Evolutionary conservation across 1,140 invertebrate species (phyloP), one percentile per base, ranked within the genome.

Genomic region (Ridgeia piscesae): DNA sequence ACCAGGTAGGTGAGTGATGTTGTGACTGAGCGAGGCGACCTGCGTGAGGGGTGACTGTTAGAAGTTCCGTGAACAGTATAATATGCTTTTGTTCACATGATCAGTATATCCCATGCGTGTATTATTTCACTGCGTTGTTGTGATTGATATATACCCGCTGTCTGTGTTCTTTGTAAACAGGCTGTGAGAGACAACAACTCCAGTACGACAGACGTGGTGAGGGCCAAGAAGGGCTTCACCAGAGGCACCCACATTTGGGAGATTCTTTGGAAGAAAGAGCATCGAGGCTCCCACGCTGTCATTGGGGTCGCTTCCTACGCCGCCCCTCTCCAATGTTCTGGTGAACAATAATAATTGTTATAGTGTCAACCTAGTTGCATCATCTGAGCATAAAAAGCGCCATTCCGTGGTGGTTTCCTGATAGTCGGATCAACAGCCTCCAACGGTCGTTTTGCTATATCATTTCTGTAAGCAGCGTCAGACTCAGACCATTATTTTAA

Each of bases 241-340:
- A 89, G 89, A 48, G 92, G 92, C 35, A 88, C 91, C n/a, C 92
- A 92, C 35, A 89, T 89, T 34, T 92, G 92, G 92, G 88, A 88
- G 88, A 92, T 92, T 90, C 88, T 42, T 31, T 92, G 92, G 92
- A 92, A 92, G 50, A 89, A 42, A 11, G 88, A 91, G 27, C 92
- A 92, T 9, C 34, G 92, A 90, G 92, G 92, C 35, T 88, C 92
- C 33, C 92, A 92, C 50, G 92, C 92, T n/a, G 92, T 92, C 33
- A 42, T 92, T 42, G 92, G 92, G 6, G 92, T 92, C 31, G 92
- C 92, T 17, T 90, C 92, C 6, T 89, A 35, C 48, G 35, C 89
- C 31, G 92, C 92, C 35, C 35, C 89, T 33, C 89, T 92, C 42
- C 4, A 42, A 42, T 42, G 42, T 42, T 4, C 42, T 42, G 42